These are phyloP conservation scores for Aradophagus sp. DNA, from an alignment of 1,140 invertebrate genomes.

Conservation along the genomic window DNA sequence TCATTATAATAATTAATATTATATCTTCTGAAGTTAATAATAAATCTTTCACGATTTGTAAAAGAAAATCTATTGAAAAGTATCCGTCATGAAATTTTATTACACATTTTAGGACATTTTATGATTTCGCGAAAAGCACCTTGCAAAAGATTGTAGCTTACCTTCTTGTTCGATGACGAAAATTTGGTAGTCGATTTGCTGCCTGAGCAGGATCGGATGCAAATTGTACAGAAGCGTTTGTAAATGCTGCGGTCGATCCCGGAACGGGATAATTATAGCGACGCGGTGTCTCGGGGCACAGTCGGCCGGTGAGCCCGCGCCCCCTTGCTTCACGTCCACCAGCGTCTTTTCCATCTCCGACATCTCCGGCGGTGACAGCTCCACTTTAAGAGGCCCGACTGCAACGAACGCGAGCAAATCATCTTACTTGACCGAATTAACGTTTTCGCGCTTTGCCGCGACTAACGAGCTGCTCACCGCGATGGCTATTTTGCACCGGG, in stretches of 20 bases:
- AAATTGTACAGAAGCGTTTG: conserved; percentile 89
- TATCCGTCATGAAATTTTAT: too few relatives aligned
- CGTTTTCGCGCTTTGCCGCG: too few relatives aligned
- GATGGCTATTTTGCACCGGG: too few relatives aligned
- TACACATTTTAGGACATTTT: too few relatives aligned
- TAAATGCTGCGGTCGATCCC: conserved; percentile 89
- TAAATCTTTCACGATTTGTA: too few relatives aligned
- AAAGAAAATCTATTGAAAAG: too few relatives aligned
- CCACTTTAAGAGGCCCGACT: conserved; percentile 72
- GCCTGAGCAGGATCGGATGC: conserved; percentile 91
- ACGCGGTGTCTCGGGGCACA: conserved; percentile 86
- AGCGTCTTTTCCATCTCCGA: conserved; percentile 71
- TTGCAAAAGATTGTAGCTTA: too few relatives aligned
- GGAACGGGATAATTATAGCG: conserved; percentile 92
- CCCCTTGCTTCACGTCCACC: conserved; percentile 79
- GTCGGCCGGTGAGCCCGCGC: conserved; percentile 83
- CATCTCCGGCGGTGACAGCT: conserved; percentile 67
- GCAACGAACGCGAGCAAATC: conserved; percentile 42
- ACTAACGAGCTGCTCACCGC: too few relatives aligned
- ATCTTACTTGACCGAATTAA: too few relatives aligned
- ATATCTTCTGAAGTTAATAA: too few relatives aligned
- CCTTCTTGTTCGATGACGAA: conserved; percentile 95
- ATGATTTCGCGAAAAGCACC: too few relatives aligned
- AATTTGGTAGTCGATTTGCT: conserved; percentile 94
- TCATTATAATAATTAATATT: too few relatives aligned